phyloP scores from a whole-genome alignment of 2,797 vertebrate species.

The Capromys pilorides region DNA sequence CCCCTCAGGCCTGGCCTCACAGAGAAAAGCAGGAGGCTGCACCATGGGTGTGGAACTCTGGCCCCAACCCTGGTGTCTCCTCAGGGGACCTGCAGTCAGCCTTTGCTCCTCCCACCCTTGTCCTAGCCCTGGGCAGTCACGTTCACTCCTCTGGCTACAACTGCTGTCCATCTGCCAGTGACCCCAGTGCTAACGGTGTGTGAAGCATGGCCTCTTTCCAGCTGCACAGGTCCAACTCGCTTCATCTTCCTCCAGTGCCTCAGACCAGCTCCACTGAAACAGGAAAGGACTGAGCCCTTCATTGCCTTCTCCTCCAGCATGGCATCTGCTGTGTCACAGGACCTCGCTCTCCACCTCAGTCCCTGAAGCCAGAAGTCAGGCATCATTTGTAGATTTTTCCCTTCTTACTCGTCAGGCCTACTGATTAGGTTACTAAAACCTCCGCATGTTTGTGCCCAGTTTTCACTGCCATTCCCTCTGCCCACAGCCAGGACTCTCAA shows the following conservation, averaged over 20 bases:
- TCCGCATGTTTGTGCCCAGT: background rate
- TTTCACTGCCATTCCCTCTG: background rate
- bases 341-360: background rate
- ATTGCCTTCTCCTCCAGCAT: background rate
- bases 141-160: background rate
- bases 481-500: background rate
- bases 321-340: background rate
- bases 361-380: background rate
- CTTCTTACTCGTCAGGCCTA: background rate
- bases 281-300: background rate
- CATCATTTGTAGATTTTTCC: background rate
- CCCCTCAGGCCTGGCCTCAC: no score
- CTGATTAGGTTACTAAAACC: background rate
- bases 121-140: no score
- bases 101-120: background rate
- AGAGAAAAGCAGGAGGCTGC: background rate
- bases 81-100: background rate
- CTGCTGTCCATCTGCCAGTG: background rate
- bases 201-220: background rate
- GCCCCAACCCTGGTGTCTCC: fast-evolving
- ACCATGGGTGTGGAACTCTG: background rate
- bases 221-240: background rate
- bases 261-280: background rate
- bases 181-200: background rate
- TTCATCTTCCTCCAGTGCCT: background rate